Evolutionary conservation across 2,888 invertebrate genomes (phyloP), one percentile per base, ranked within the genome.

Genomic region (Gisinianus flammeolus): DNA sequence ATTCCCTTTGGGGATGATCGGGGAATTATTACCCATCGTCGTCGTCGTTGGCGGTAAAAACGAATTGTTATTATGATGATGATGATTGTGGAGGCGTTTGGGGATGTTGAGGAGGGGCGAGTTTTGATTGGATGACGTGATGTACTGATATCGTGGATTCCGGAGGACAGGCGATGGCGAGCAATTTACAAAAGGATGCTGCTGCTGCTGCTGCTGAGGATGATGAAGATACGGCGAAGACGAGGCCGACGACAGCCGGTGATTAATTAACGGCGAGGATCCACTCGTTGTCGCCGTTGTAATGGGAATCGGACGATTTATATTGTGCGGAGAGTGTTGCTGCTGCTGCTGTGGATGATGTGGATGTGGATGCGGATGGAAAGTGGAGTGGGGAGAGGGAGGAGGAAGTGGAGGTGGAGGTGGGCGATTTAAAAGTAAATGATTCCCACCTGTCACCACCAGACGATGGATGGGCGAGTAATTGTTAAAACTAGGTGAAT

Each of bases 391-490:
- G 26, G 28, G 68, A 30, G 76, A 8, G n/a, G 72, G 72, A 1
- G 71, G 64, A 24, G 78, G 78, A 28, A 68, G 74, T 26, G 74
- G 74, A 52, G 69, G 54, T 24, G 44, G 31, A 16, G 33, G 62
- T 78, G 31, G 31, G n/a, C 35, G 31, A 31, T 62, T 31, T 19
- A 26, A 35, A 8, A 31, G 10, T 66, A 80, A 80, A 78, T 80
- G 81, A 76, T 79, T 80, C 66, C 82, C 83, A 67, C 83, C 82
- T 31, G 83, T 84, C 76, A 85, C 85, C 62, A 83, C 85, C 24
- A 85, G 79, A 64, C 85, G 81, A 81, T 85, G 85, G 70, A 85
- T 85, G 22, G 85, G 85, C 8, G 85, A 85, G 73, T 85, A 85
- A 80, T 83, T 83, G 79, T 83, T 84, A 81, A 84, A 84, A 79